Conservation (phyloP, 2,888 invertebrate genomes). For the Nemotelus pantherinus region DNA sequence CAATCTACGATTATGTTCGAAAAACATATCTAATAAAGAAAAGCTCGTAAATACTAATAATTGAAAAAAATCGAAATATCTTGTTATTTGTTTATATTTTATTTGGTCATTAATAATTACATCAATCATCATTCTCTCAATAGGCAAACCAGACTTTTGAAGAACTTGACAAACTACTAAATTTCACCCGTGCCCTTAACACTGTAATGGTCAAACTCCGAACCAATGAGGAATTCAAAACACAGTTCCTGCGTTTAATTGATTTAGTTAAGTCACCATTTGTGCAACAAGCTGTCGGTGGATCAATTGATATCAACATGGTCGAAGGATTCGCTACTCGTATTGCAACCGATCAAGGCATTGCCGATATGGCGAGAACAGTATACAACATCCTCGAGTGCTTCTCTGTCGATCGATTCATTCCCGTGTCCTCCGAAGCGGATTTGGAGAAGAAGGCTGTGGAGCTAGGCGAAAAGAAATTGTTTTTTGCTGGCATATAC, state of each 20-base stretch:
- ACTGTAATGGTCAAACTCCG: slow-evolving; percentile 59
- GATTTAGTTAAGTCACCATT: slow-evolving; percentile 60
- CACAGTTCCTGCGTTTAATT: slow-evolving; percentile 58
- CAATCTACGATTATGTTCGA: no score
- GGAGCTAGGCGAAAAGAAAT: slow-evolving; percentile 69
- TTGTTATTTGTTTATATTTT: no score
- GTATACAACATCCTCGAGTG: slow-evolving; percentile 72
- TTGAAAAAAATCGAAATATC: no score
- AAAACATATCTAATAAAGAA: no score
- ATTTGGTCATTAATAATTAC: no score
- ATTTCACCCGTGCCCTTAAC: slow-evolving; percentile 57
- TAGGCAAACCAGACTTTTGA: slow-evolving; percentile 70
- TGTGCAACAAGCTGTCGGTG: slow-evolving; percentile 59
- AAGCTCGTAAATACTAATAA: no score
- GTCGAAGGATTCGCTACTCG: slow-evolving; percentile 58
- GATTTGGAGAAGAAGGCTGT: slow-evolving; percentile 70
- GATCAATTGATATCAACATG: slow-evolving; percentile 58
- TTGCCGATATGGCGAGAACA: slow-evolving; percentile 67
- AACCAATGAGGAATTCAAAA: slow-evolving; percentile 58
- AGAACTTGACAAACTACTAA: slow-evolving; percentile 65
- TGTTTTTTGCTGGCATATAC: slow-evolving; percentile 73
- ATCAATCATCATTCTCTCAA: not conserved
- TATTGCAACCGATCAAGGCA: slow-evolving; percentile 61
- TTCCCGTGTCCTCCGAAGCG: slow-evolving; percentile 66
- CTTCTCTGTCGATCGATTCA: slow-evolving; percentile 71